Evolutionary conservation across 2,888 invertebrate genomes (phyloP), one percentile per base, ranked within the genome.

Genomic region (Scaptomyza polygonia): DNA sequence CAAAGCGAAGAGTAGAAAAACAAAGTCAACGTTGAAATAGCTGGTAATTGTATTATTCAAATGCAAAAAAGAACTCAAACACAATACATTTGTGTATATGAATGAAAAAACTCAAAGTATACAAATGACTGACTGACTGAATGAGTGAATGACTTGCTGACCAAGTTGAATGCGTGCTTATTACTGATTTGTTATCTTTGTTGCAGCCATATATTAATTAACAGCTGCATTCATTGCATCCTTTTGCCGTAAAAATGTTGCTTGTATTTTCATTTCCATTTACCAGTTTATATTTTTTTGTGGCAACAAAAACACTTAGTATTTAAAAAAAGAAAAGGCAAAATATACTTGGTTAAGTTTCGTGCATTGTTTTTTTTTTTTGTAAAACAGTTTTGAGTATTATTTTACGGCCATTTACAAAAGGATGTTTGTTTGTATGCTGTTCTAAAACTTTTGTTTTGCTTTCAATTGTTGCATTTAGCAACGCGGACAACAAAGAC

Each of bases 21-120:
- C 57, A 68, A 62, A 76, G 71, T 54, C 64, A 51, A 52, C 51
- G 56, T 32, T 62, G 40, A 78, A 84, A 72, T 49, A 53, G 66
- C 67, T 69, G 70, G 63, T 86, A 83, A 88, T 83, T 83, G 80
- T 74, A 83, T 83, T 83, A 83, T 83, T 74, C 75, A 83, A 67
- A 86, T 65, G 43, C 47, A 42, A 36, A 59, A 59, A 12, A 42
- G 7, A 36, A n/a, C 5, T 1, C n/a, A 21, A 18, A 52, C 47
- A 51, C 55, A 56, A 67, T 42, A 34, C 21, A 18, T 12, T 8
- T 53, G 53, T 30, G 43, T 54, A 40, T n/a, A 39, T 51, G 52
- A 64, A 42, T 64, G 62, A 39, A 39, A 49, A 34, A 36, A 12
- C 49, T 25, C 25, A 40, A 21, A 27, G 11, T 25, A 52, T 52